Percentiles rank a stretch among this genome's conserved stretches.
phyloP scores from a whole-genome alignment of 2,888 invertebrate species.

The Escarpia spicata region DNA sequence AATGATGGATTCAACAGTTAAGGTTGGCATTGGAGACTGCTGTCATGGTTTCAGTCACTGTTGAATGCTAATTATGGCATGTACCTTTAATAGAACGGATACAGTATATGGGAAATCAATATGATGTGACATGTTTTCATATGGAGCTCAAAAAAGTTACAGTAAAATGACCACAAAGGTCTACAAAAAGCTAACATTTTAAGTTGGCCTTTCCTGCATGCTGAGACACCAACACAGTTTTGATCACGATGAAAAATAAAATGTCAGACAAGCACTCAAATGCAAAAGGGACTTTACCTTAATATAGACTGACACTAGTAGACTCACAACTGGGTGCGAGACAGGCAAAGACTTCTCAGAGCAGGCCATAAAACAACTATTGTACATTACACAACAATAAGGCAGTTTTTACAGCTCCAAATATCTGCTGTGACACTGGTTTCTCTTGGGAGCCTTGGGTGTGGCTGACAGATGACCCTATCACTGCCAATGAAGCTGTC shows the following conservation, averaged over 20 bases:
- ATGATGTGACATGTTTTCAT: background rate
- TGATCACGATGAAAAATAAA: background rate
- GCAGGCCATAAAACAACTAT: background rate
- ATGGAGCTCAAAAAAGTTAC: background rate
- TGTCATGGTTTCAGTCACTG: no score
- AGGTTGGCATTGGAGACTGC: no score
- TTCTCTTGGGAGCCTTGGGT: background rate
- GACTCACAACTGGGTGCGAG: background rate
- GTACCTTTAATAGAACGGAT: background rate
- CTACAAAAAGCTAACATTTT: background rate
- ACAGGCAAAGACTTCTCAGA: background rate
- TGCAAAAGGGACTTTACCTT: background rate
- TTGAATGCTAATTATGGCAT: no score
- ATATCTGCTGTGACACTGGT: background rate
- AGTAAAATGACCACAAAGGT: background rate
- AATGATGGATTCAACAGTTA: no score
- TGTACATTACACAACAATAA: background rate
- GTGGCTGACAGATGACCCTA: background rate
- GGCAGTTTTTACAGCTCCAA: background rate
- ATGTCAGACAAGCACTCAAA: background rate
- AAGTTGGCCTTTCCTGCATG: background rate
- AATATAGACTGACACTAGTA: background rate
- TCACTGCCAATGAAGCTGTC: slow-evolving; percentile 1
- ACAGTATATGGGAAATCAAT: background rate
- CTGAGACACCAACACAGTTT: background rate